These are phyloP conservation scores for Pseudopodoces humilis DNA, from an alignment of 2,113 vertebrate genomes.

Conservation along the genomic window DNA sequence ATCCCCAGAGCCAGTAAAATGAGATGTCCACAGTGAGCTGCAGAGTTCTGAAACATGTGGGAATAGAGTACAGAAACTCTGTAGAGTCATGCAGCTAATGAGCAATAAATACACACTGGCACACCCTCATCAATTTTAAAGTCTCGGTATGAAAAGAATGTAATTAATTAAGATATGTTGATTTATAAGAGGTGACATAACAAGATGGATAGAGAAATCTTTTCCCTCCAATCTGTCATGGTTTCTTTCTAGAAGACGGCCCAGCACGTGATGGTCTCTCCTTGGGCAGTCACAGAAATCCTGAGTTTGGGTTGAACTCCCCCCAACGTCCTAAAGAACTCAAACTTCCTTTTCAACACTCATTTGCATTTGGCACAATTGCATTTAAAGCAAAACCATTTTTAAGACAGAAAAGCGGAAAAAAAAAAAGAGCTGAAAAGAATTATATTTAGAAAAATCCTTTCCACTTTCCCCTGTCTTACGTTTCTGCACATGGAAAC, in stretches of 20 bases:
- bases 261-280: neutral
- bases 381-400: conserved; percentile 15
- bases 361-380: conserved; percentile 58
- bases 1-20: conserved; percentile 42
- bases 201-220: conserved; percentile 74
- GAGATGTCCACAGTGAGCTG: conserved; percentile 37
- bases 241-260: neutral
- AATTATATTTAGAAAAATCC: conserved; percentile 45
- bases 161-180: conserved; percentile 53
- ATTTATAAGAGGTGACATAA: conserved; percentile 67
- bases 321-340: neutral
- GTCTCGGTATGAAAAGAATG: conserved; percentile 54
- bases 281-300: neutral
- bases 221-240: conserved; percentile 66
- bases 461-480: conserved; percentile 71
- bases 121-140: conserved; percentile 72
- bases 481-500: conserved; percentile 13
- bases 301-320: neutral
- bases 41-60: conserved; percentile 23
- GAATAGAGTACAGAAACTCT: conserved; percentile 33
- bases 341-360: neutral
- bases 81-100: conserved; percentile 63
- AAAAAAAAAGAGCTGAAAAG: conserved; percentile 56
- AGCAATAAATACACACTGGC: conserved; percentile 72
- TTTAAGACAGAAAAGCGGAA: neutral